Percentiles rank a stretch among this genome's conserved stretches.
Conservation (phyloP, 2,113 vertebrate species). For the Mus spicilegus region DNA sequence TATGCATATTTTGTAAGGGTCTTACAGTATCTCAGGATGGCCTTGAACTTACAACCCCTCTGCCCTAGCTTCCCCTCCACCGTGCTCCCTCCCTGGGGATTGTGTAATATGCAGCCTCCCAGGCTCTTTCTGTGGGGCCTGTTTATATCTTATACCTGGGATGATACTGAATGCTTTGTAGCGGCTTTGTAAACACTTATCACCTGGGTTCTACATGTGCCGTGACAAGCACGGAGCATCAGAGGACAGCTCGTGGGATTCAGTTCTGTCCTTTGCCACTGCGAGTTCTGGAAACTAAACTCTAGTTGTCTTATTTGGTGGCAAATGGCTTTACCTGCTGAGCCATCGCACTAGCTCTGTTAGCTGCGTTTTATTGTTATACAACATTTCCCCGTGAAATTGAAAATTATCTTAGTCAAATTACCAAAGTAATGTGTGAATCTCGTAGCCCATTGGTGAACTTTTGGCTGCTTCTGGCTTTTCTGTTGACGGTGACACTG, state of each 20-base stretch:
- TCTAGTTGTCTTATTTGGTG: background rate
- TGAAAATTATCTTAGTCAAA: background rate
- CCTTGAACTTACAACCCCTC: background rate
- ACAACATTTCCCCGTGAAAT: background rate
- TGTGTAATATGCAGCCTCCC: background rate
- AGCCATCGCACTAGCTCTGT: too few species aligned
- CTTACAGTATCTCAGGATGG: background rate
- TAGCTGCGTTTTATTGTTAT: background rate
- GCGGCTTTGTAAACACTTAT: background rate
- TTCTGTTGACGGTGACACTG: background rate
- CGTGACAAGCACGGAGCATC: too few species aligned
- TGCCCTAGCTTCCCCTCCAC: background rate
- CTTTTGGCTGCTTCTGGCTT: background rate
- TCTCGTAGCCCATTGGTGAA: background rate
- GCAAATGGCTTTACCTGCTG: background rate
- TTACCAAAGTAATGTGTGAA: background rate
- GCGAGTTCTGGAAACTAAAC: background rate
- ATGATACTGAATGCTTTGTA: background rate
- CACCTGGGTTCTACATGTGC: background rate
- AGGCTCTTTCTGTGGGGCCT: background rate
- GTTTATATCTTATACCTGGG: background rate
- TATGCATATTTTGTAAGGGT: background rate
- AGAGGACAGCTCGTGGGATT: background rate
- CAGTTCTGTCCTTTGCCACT: too few species aligned
- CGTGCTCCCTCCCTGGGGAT: background rate